These are phyloP conservation scores for Ramphastos sulfuratus DNA, from an alignment of 2,113 vertebrate species.

Conservation along the genomic window DNA sequence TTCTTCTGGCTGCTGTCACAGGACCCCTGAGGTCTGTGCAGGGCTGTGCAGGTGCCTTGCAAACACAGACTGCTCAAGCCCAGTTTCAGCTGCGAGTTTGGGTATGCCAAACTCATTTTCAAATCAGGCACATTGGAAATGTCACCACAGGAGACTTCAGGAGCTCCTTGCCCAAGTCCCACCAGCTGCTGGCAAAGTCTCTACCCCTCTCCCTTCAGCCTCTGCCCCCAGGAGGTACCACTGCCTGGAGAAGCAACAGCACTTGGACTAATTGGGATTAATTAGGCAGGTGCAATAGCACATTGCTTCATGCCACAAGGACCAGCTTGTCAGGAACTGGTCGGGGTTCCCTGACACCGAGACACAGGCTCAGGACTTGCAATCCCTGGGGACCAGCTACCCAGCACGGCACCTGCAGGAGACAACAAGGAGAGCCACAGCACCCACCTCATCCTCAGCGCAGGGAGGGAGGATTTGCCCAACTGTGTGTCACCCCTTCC, in stretches of 20 bases:
- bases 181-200: neutral
- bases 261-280: slow-evolving; percentile 2
- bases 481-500: neutral
- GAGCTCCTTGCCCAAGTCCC: neutral
- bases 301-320: neutral
- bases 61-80: accelerated
- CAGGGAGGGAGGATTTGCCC: accelerated
- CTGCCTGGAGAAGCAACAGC: neutral
- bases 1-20: accelerated
- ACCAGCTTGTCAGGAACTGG: neutral
- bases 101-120: neutral
- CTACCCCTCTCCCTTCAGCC: neutral
- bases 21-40: accelerated
- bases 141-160: neutral
- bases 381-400: neutral
- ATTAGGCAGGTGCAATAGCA: neutral
- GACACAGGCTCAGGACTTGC: neutral
- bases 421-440: accelerated
- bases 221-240: neutral
- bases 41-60: neutral
- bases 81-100: accelerated
- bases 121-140: accelerated
- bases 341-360: neutral
- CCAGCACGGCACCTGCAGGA: accelerated
- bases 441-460: neutral